A percentile compares a stretch with the other conserved stretches of the same genome.
phyloP scores from a whole-genome alignment of 2,797 vertebrate species.

The Enteromius argenteus region DNA sequence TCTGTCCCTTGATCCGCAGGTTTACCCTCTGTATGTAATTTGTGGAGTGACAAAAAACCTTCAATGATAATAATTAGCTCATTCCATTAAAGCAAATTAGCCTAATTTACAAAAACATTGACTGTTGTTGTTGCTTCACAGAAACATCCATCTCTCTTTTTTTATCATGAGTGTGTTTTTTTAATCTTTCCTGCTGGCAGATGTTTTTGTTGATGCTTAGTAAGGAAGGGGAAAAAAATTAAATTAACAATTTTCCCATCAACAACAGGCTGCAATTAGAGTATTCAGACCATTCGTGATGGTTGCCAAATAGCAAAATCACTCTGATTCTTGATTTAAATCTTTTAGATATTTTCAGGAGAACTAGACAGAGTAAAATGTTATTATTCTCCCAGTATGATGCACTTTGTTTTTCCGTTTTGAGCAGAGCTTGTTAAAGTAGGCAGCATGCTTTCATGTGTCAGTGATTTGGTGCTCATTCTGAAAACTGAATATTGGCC shows the following conservation, averaged over 20 bases:
- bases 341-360: not conserved
- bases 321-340: slow-evolving; percentile 23
- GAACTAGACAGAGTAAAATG: slow-evolving; percentile 12
- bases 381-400: slow-evolving; percentile 20
- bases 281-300: slow-evolving; percentile 14
- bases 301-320: slow-evolving; percentile 33
- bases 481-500: slow-evolving; percentile 69
- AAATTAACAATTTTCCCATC: slow-evolving; percentile 32
- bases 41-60: slow-evolving; percentile 69
- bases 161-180: slow-evolving; percentile 18
- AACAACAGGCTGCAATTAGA: slow-evolving; percentile 36
- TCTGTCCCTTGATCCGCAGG: slow-evolving; percentile 52
- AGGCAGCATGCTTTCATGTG: slow-evolving; percentile 62
- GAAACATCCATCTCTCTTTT: slow-evolving; percentile 30
- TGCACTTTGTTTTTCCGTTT: slow-evolving; percentile 12
- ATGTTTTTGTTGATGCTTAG: slow-evolving; percentile 44
- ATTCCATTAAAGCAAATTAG: slow-evolving; percentile 77
- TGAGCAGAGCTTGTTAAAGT: slow-evolving; percentile 48
- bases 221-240: slow-evolving; percentile 18
- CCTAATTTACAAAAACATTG: slow-evolving; percentile 74
- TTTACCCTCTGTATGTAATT: slow-evolving; percentile 34
- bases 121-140: slow-evolving; percentile 10
- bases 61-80: slow-evolving; percentile 77
- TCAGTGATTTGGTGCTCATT: slow-evolving; percentile 65
- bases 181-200: slow-evolving; percentile 18